These are phyloP conservation scores for Lutraria rhynchaena DNA, from an alignment of 1,140 invertebrate genomes.

Conservation along the genomic window DNA sequence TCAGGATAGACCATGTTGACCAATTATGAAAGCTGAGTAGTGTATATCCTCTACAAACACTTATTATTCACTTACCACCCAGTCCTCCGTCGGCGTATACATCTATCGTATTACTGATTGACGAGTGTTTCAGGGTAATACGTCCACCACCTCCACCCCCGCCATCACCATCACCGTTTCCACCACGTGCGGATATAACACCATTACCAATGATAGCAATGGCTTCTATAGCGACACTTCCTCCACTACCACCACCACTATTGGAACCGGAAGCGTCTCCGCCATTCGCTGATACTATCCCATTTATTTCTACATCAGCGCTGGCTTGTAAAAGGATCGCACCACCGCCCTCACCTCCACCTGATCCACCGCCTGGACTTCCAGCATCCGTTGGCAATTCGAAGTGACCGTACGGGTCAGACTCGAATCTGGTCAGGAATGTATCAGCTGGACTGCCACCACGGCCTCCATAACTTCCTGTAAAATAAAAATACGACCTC, in stretches of 20 bases:
- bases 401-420: slow-evolving; percentile 32
- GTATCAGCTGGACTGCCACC: slow-evolving; percentile 33
- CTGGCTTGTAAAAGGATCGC: slow-evolving; percentile 6
- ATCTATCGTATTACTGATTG: neutral
- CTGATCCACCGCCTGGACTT: slow-evolving; percentile 32
- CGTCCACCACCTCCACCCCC: slow-evolving; percentile 45
- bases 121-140: slow-evolving; percentile 19
- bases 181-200: slow-evolving; percentile 28
- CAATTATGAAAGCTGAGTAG: neutral
- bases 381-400: neutral
- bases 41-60: neutral
- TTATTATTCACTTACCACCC: slow-evolving; percentile 29
- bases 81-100: slow-evolving; percentile 27
- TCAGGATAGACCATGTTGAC: no score
- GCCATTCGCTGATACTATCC: slow-evolving; percentile 38
- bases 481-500: no score
- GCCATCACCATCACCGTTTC: slow-evolving; percentile 8
- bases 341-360: slow-evolving; percentile 44
- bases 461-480: slow-evolving; percentile 47
- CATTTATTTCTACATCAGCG: slow-evolving; percentile 8
- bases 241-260: slow-evolving; percentile 53
- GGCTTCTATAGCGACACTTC: slow-evolving; percentile 12
- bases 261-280: neutral
- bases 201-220: slow-evolving; percentile 31
- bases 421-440: slow-evolving; percentile 5